A percentile compares a stretch with the other conserved stretches of the same genome.
Evolutionary conservation across 2,113 vertebrate species (phyloP).

Genomic region (Coptodon rendalli): DNA sequence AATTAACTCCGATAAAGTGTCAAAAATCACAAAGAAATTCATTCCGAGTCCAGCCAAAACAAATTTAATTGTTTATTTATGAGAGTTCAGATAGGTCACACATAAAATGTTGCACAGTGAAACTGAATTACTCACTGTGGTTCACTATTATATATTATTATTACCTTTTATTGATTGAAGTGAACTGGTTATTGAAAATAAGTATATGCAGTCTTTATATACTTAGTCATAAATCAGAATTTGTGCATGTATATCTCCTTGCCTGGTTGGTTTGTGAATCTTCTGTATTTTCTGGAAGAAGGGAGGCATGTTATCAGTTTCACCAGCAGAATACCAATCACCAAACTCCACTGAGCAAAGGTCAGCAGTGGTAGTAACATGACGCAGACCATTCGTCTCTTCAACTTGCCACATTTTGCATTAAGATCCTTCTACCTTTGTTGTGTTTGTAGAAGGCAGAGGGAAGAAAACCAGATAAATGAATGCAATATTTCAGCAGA

Average conservation of each 20-base stretch:
- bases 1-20: neutral
- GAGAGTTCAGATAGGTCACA: neutral
- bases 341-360: neutral
- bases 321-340: slow-evolving; percentile 25
- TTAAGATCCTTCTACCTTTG: neutral
- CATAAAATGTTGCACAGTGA: neutral
- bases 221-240: neutral
- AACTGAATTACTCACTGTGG: neutral
- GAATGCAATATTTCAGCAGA: neutral
- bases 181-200: neutral
- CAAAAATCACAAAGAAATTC: neutral
- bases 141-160: neutral
- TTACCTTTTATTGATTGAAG: neutral
- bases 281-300: neutral
- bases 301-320: neutral
- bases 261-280: neutral
- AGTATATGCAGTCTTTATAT: neutral
- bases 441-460: neutral
- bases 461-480: neutral
- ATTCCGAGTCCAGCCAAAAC: neutral
- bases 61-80: neutral
- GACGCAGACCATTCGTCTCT: neutral
- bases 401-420: neutral
- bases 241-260: neutral
- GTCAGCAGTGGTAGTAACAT: slow-evolving; percentile 7